Percentiles rank a stretch among this genome's conserved stretches.
phyloP scores from a whole-genome alignment of 2,888 invertebrate genomes.

The Orchesella flavescens region DNA sequence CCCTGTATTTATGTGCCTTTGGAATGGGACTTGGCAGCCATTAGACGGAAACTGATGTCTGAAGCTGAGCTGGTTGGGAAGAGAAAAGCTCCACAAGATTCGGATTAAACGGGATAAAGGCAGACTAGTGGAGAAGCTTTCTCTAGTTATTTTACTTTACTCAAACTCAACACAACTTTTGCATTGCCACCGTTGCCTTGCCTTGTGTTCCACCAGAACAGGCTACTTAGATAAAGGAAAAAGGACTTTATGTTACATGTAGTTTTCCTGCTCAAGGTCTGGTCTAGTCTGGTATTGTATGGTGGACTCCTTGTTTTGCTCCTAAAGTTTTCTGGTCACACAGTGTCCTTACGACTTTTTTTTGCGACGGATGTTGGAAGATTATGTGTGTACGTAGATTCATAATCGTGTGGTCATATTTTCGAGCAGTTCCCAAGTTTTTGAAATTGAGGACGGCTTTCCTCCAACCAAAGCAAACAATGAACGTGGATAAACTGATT shows the following conservation, averaged over 20 bases:
- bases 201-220: conserved; percentile 15
- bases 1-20: conserved; percentile 62
- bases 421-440: background rate
- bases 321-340: conserved; percentile 66
- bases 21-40: conserved; percentile 66
- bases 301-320: conserved; percentile 7
- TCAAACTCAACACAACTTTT: conserved; percentile 31
- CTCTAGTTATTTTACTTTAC: conserved; percentile 27
- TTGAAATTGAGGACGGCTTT: background rate
- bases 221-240: conserved; percentile 34
- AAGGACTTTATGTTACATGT: conserved; percentile 19
- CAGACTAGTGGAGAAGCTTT: conserved; percentile 46
- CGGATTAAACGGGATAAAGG: conserved; percentile 51
- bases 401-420: background rate
- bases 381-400: conserved; percentile 1
- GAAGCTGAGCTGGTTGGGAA: background rate
- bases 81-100: conserved; percentile 42
- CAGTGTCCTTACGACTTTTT: conserved; percentile 56
- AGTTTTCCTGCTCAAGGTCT: background rate
- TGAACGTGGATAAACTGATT: background rate
- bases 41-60: conserved; percentile 49
- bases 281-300: conserved; percentile 1
- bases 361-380: conserved; percentile 62
- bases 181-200: conserved; percentile 2
- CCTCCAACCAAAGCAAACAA: background rate